A percentile compares a stretch with the other conserved stretches of the same genome.
phyloP scores from a whole-genome alignment of 2,113 vertebrate species.

The Syngnathus scovelli region DNA sequence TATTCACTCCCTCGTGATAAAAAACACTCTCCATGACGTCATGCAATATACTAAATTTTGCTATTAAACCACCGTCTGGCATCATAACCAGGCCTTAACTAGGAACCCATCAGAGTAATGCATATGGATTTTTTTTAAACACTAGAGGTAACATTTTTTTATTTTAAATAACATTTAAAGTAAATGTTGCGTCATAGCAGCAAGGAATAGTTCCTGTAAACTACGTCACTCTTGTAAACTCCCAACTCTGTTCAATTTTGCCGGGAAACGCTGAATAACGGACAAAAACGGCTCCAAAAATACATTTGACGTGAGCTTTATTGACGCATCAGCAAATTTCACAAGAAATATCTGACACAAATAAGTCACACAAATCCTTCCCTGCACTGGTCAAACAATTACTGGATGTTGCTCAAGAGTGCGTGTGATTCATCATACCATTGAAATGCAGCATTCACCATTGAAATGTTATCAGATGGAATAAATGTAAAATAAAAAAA shows the following conservation, averaged over 20 bases:
- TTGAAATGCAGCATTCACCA: not conserved
- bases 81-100: too few species aligned
- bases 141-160: too few species aligned
- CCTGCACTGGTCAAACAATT: not conserved
- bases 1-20: not conserved
- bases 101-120: too few species aligned
- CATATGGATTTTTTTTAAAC: not conserved
- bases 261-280: not conserved
- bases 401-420: conserved; percentile 14
- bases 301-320: conserved; percentile 37
- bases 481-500: conserved; percentile 13
- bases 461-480: not conserved
- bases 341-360: conserved; percentile 24
- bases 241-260: not conserved
- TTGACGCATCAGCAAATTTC: conserved; percentile 42
- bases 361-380: conserved; percentile 22
- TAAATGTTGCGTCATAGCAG: not conserved
- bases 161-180: not conserved
- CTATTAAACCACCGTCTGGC: too few species aligned
- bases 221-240: not conserved
- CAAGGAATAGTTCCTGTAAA: not conserved
- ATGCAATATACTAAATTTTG: too few species aligned
- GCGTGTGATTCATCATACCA: conserved; percentile 5
- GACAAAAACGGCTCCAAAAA: not conserved
- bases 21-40: not conserved